Conservation (phyloP, 2,888 invertebrate genomes). For the Hypsopygia costalis region DNA sequence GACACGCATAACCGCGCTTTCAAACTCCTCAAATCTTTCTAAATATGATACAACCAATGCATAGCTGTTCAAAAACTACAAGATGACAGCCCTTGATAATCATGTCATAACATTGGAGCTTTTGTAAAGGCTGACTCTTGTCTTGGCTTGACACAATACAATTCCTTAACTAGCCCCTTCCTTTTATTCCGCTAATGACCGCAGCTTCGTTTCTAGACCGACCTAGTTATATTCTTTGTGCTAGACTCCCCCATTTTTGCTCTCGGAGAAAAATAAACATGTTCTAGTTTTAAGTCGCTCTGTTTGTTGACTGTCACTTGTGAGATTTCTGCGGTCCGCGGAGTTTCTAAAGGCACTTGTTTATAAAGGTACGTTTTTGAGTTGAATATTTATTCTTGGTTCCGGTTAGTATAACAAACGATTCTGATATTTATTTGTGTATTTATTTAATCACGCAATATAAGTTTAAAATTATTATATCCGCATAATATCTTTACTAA, state of each 20-base stretch:
- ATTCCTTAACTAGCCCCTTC: constrained; percentile 32
- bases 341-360: constrained; percentile 8
- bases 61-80: too few species aligned
- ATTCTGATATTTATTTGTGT: too few species aligned
- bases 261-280: constrained; percentile 42
- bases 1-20: too few species aligned
- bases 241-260: constrained; percentile 17
- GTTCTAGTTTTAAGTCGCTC: constrained; percentile 28
- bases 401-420: too few species aligned
- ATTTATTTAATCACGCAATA: too few species aligned
- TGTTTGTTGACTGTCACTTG: constrained; percentile 21
- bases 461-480: too few species aligned
- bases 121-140: constrained; percentile 6
- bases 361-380: neutral
- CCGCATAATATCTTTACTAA: too few species aligned
- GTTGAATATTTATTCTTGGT: too few species aligned
- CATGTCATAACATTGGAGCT: constrained; percentile 29
- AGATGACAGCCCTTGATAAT: constrained; percentile 6
- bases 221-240: constrained; percentile 8
- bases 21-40: too few species aligned
- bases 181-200: constrained; percentile 40
- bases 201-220: constrained; percentile 26
- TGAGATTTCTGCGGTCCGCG: constrained; percentile 7
- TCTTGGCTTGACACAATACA: constrained; percentile 17
- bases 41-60: too few species aligned